A percentile compares a stretch with the other conserved stretches of the same genome.
These are phyloP conservation scores for Papilio protenor DNA, from an alignment of 2,888 invertebrate genomes.

Conservation along the genomic window DNA sequence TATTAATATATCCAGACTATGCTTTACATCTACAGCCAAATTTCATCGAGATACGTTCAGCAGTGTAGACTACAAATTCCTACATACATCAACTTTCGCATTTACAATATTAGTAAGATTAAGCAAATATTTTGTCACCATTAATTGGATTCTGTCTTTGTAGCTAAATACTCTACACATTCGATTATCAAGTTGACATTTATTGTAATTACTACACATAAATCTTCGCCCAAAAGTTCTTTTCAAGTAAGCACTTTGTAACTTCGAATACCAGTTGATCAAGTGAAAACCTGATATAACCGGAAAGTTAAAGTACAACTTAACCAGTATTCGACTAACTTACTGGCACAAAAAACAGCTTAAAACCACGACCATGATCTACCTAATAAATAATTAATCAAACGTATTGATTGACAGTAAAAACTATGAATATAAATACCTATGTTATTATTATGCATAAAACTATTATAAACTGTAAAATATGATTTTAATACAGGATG, in stretches of 20 bases:
- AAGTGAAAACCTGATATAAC: slow-evolving; percentile 17
- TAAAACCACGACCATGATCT: not conserved
- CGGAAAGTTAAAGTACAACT: slow-evolving; percentile 20
- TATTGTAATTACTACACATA: slow-evolving; percentile 1
- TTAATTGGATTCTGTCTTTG: not conserved
- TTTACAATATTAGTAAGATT: not conserved
- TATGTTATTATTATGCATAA: no score
- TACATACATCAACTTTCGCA: not conserved
- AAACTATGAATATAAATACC: not conserved
- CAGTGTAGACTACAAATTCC: not conserved
- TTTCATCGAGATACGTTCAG: no score
- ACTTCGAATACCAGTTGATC: slow-evolving; percentile 4
- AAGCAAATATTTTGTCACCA: not conserved
- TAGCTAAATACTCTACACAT: not conserved
- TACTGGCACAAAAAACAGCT: not conserved
- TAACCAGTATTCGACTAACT: slow-evolving; percentile 17
- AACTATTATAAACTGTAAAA: no score
- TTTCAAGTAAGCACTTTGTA: slow-evolving; percentile 9
- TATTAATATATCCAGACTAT: no score
- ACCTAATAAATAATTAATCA: not conserved
- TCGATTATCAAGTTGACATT: not conserved
- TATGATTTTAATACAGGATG: no score
- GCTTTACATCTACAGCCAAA: no score
- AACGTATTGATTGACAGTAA: not conserved
- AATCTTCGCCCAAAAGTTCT: slow-evolving; percentile 2